phyloP scores from a whole-genome alignment of 2,797 vertebrate genomes.

The Cyclura pinguis region DNA sequence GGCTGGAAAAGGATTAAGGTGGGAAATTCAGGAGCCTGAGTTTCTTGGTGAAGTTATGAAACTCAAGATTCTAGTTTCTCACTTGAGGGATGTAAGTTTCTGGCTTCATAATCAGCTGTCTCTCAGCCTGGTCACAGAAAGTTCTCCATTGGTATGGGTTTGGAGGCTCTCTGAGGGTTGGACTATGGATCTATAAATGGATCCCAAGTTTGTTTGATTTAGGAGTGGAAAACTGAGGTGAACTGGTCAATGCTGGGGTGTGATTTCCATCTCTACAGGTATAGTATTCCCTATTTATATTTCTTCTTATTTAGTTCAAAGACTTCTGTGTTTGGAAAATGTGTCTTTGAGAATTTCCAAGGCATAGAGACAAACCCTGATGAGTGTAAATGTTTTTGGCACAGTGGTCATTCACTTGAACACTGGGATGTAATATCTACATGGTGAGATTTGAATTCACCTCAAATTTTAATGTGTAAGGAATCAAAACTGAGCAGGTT shows the following conservation, averaged over 20 bases:
- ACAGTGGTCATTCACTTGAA: slow-evolving; percentile 6
- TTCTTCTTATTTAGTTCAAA: neutral
- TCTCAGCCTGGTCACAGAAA: neutral
- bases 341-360: neutral
- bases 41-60: neutral
- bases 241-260: neutral
- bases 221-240: neutral
- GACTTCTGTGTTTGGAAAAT: neutral
- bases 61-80: neutral
- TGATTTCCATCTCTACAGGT: neutral
- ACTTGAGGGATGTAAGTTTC: neutral
- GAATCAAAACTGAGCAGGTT: neutral
- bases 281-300: neutral
- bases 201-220: neutral
- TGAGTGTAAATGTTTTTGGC: neutral
- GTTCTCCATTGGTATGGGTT: neutral
- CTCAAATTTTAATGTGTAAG: neutral
- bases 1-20: neutral
- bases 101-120: neutral
- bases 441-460: neutral
- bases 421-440: neutral
- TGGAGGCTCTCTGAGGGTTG: neutral
- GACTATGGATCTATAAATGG: neutral
- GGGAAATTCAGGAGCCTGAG: neutral
- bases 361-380: neutral